A percentile compares a stretch with the other conserved stretches of the same genome.
These are phyloP conservation scores for Hypanus sabinus DNA, from an alignment of 2,113 vertebrate species.

Conservation along the genomic window DNA sequence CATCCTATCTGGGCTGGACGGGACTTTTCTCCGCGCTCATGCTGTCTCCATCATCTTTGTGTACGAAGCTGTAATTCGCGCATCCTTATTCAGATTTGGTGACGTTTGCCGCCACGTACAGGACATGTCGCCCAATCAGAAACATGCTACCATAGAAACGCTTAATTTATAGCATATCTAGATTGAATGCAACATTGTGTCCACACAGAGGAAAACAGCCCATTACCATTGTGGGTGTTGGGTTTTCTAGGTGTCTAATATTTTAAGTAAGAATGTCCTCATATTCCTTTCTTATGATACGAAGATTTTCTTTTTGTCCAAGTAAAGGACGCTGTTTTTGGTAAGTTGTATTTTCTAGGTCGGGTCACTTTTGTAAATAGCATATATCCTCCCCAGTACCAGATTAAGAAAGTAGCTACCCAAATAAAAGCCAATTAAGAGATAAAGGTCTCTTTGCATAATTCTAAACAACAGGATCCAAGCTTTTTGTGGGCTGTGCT, in stretches of 20 bases:
- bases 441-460: slow-evolving; percentile 39
- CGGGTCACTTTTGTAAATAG: not conserved
- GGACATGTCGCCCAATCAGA: slow-evolving; percentile 66
- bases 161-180: slow-evolving; percentile 82
- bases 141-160: slow-evolving; percentile 75
- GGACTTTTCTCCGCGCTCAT: slow-evolving; percentile 71
- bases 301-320: slow-evolving; percentile 29
- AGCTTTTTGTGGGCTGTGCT: slow-evolving; percentile 36
- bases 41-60: slow-evolving; percentile 77
- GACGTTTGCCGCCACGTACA: slow-evolving; percentile 68
- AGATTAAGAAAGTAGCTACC: slow-evolving; percentile 25
- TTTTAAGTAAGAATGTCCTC: slow-evolving; percentile 52
- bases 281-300: slow-evolving; percentile 44
- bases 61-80: slow-evolving; percentile 75
- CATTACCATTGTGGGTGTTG: slow-evolving; percentile 61
- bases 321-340: slow-evolving; percentile 37
- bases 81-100: slow-evolving; percentile 86
- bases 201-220: slow-evolving; percentile 63
- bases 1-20: slow-evolving; percentile 47
- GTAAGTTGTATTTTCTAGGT: slow-evolving; percentile 17
- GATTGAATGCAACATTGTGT: slow-evolving; percentile 66
- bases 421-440: slow-evolving; percentile 39
- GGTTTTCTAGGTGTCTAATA: slow-evolving; percentile 53
- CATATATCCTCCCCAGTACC: not conserved
- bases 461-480: slow-evolving; percentile 33